These are phyloP conservation scores for Drosophila ogumai DNA, from an alignment of 1,140 invertebrate genomes.

Conservation along the genomic window DNA sequence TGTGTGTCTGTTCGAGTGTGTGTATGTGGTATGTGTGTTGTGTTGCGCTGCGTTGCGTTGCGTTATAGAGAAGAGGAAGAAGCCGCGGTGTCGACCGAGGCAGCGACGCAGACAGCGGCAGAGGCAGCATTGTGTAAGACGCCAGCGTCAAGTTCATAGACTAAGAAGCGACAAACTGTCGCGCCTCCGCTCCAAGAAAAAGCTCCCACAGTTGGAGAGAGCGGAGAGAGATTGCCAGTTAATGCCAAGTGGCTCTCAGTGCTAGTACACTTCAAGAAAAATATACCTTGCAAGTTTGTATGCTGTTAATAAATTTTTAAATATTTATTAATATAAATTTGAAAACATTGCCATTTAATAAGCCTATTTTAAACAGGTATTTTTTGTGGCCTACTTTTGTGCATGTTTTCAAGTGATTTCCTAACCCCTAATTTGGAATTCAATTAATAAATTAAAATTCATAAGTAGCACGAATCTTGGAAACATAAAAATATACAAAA, in stretches of 20 bases:
- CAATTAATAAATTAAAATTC: no score
- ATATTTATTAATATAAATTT: no score
- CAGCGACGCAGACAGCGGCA: constrained; percentile 1
- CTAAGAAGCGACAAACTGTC: constrained; percentile 55
- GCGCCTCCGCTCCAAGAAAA: constrained; percentile 43
- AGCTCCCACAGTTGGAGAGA: constrained; percentile 27
- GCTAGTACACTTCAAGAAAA: not conserved
- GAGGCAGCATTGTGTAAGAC: constrained; percentile 33
- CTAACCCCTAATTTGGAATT: not conserved
- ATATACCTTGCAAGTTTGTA: not conserved
- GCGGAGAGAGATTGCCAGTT: not conserved
- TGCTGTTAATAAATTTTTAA: no score
- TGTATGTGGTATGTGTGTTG: constrained; percentile 4
- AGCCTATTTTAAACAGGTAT: not conserved
- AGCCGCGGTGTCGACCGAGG: not conserved
- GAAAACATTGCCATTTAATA: not conserved
- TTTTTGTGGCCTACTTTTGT: not conserved
- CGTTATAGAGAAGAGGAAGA: constrained; percentile 9
- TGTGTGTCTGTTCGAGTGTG: constrained; percentile 6
- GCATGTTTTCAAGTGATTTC: not conserved
- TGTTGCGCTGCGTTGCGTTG: constrained; percentile 16
- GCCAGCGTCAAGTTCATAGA: constrained; percentile 62
- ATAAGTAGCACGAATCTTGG: no score
- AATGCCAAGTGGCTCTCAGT: constrained; percentile 7
- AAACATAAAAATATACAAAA: not conserved